Evolutionary conservation across 2,888 invertebrate genomes (phyloP).

Genomic region (Therioaphis trifolii): DNA sequence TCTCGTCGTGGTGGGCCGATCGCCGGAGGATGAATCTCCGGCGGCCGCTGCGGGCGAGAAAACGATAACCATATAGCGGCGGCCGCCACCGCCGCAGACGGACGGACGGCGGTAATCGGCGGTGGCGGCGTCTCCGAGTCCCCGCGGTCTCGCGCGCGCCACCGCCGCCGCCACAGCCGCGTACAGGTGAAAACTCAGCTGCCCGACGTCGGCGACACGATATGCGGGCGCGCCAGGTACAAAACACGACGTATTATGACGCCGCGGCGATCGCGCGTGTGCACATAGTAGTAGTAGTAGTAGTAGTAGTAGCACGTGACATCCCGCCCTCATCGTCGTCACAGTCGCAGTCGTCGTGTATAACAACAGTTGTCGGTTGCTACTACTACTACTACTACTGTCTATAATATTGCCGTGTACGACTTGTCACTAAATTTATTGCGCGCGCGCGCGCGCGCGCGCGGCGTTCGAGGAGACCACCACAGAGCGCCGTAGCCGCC

Average conservation of each 20-base stretch:
- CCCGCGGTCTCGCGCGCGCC: not conserved
- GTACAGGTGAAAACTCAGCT: constrained; percentile 61
- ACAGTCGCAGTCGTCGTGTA: too few species aligned
- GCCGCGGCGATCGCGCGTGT: not conserved
- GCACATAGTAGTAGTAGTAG: constrained; percentile 17
- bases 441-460: not conserved
- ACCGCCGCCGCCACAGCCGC: not conserved
- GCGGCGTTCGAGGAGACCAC: not conserved
- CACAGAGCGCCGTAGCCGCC: not conserved
- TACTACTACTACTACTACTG: not conserved
- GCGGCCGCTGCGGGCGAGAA: not conserved
- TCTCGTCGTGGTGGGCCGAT: too few species aligned
- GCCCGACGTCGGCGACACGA: constrained; percentile 23
- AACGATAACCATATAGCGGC: not conserved
- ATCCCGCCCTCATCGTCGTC: constrained; percentile 46
- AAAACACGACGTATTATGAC: too few species aligned
- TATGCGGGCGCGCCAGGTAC: constrained; percentile 50
- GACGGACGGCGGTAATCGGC: too few species aligned
- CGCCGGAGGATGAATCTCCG: not conserved
- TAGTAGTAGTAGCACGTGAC: constrained; percentile 58
- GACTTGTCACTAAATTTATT: constrained; percentile 38
- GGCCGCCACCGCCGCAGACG: not conserved
- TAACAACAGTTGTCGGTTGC: not conserved
- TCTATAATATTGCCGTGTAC: too few species aligned
- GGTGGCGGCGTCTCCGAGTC: constrained; percentile 7